Evolutionary conservation across 1,140 invertebrate species (phyloP), one percentile per base, ranked within the genome.

Genomic region (Pseudomyrmex concolor): DNA sequence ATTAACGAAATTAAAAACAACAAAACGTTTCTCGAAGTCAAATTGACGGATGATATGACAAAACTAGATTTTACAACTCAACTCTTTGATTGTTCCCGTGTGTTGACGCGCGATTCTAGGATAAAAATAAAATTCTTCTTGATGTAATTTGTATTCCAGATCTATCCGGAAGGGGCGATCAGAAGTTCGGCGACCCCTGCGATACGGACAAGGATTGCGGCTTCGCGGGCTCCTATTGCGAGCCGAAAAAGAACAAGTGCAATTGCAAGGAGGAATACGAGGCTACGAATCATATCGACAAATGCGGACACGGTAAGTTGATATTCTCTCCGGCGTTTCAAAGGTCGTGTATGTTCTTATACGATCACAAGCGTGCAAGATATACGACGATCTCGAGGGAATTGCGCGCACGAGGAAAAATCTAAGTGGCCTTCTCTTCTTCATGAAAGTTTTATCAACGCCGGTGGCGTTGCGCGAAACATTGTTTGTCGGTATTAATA

Each of bases 221-320:
- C 10, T 97, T 97, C 91, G 93, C 94, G 22, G 96, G 96, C 67
- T 96, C 97, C 5, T 94, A 96, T 34, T 98, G 97, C 91, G 96
- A 97, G 86, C 93, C 95, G 3, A 93, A 93, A 57, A 96, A 95
- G 85, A 95, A 95, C 86, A 95, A 95, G 84, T 98, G 97, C 90
- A 94, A 95, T 83, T 98, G 97, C 92, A 95, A 95, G 60, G 95
- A 96, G 12, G 96, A 97, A 85, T 95, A 96, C 78, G 95, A 95
- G 8, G 95, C 96, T 17, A 97, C 97, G 89, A 97, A 98, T 94
- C 97, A 97, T 92, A 94, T 97, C 83, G 97, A 98, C 91, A 97
- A 97, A 94, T 98, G 97, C 94, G 97, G 97, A 89, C 95, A 96
- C 95, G 95, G 97, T 97, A 93, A 96, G 96, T 95, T 86, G 64